Evolutionary conservation across 2,888 invertebrate genomes (phyloP), one percentile per base, ranked within the genome.

Genomic region (Alcis repandata): DNA sequence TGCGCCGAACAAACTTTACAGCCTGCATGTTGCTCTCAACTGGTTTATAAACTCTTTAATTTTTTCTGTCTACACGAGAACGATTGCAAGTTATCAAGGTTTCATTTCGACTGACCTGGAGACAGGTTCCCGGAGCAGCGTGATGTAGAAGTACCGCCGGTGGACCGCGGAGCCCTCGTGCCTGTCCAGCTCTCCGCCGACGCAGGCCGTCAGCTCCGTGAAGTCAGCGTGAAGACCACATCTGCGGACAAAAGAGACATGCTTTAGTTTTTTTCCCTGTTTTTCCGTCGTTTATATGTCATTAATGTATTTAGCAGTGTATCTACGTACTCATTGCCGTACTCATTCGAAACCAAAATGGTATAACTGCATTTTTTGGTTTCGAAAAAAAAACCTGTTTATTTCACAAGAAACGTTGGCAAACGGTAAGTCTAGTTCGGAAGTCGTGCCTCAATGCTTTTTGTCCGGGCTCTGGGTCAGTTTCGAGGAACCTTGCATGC

Each of bases 201-300:
- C 98, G 89, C 99, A 99, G 32, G 92, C 93, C 10, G 98, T 98
- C 74, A 99, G 90, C 93, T 99, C 99, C 2, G 99, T 99, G 97
- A 98, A 99, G 93, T 99, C 99, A 27, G 99, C 98, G 86, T 99
- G 99, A 51, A 99, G 94, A 58, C 99, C 99, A 90, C 99, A 99
- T 84, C 94, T 94, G 79, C 0, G 49, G 60, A 84, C 79, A 86
- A 71, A n/a, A 54, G 45, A 68, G 56, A 64, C 46, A 45, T 32
- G 15, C 7, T 6, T 15, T 17, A 11, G 8, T 3, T 9, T 1
- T 9, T 17, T 1, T 6, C 6, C 32, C n/a, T 32, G 7, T 41
- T 1, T 41, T 41, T 13, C 41, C n/a, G n/a, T n/a, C n/a, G n/a
- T n/a, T n/a, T n/a, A n/a, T n/a, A n/a, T n/a, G n/a, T n/a, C n/a